Conservation (phyloP, 1,140 invertebrate species). For the Cecropterus lyciades region DNA sequence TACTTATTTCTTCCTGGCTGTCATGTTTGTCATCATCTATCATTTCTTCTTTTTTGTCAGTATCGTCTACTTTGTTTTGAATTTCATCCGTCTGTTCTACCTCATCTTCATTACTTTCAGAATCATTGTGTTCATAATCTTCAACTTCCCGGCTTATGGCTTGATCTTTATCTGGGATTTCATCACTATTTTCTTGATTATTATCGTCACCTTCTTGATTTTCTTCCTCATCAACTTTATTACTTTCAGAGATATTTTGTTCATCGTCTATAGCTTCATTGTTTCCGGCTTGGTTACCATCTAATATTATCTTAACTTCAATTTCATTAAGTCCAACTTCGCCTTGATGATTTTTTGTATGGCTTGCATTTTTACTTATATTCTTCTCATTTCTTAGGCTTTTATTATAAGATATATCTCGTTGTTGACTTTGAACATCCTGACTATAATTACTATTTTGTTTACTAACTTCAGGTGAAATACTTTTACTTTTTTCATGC, state of each 20-base stretch:
- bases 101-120: conserved; percentile 14
- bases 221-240: conserved; percentile 13
- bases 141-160: neutral
- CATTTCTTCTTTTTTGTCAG: conserved; percentile 24
- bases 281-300: neutral
- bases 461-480: neutral
- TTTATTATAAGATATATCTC: neutral
- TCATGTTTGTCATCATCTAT: no score
- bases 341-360: neutral
- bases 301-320: neutral
- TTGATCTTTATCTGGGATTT: neutral
- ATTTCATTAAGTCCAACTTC: neutral
- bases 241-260: conserved; percentile 13
- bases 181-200: no score
- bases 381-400: neutral
- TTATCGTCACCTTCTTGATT: conserved; percentile 1
- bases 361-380: neutral
- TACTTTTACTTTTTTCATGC: conserved; percentile 6
- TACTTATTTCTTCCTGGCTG: neutral
- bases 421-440: no score
- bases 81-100: conserved; percentile 14
- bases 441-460: no score
- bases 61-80: conserved; percentile 15
- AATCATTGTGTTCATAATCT: conserved; percentile 18
- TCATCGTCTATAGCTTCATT: neutral